These are phyloP conservation scores for Idaea aversata DNA, from an alignment of 2,888 invertebrate genomes.

Conservation along the genomic window DNA sequence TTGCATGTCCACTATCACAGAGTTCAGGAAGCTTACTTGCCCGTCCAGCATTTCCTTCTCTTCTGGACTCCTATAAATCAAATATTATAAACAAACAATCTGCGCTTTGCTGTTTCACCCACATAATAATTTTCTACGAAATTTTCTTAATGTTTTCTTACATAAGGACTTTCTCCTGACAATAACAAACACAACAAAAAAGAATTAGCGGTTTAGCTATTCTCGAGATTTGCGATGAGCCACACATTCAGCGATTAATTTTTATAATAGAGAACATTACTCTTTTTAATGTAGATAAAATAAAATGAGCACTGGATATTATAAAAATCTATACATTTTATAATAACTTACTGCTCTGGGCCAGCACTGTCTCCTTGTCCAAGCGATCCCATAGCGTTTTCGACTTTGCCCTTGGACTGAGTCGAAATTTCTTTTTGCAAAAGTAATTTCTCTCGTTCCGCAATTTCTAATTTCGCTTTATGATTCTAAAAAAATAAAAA, in stretches of 20 bases:
- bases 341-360: conserved; percentile 53
- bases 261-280: no score
- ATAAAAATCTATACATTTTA: no score
- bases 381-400: conserved; percentile 54
- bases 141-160: no score
- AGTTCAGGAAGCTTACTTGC: conserved; percentile 95
- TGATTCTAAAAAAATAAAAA: conserved; percentile 50
- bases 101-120: no score
- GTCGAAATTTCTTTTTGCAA: conserved; percentile 59
- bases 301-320: no score
- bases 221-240: no score
- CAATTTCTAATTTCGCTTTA: conserved; percentile 63
- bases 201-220: no score
- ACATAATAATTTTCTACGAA: no score
- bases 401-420: conserved; percentile 63
- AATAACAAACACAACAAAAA: no score
- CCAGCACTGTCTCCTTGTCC: conserved; percentile 57
- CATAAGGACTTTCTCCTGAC: no score
- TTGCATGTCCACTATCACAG: conserved; percentile 98
- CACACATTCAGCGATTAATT: no score
- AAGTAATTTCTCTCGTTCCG: conserved; percentile 62
- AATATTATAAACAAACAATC: not conserved
- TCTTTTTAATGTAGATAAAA: no score
- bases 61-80: conserved; percentile 60
- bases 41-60: conserved; percentile 84